These are phyloP conservation scores for Sebastes trivittatus DNA, from an alignment of 2,797 vertebrate genomes.

Conservation along the genomic window DNA sequence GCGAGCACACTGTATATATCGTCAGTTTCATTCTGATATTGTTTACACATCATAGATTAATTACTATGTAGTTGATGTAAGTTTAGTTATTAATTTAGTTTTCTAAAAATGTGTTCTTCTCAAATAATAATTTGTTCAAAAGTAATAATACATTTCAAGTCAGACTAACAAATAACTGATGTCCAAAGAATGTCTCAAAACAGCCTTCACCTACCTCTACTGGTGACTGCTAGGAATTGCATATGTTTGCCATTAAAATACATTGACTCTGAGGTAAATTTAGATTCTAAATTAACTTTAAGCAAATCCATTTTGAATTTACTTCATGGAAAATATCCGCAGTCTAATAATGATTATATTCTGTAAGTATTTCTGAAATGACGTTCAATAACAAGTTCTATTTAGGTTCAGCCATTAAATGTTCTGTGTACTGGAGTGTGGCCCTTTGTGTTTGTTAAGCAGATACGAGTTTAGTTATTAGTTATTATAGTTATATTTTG, in stretches of 20 bases:
- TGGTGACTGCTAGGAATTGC: not conserved
- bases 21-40: no score
- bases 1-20: not conserved
- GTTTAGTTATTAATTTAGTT: no score
- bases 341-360: not conserved
- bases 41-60: no score
- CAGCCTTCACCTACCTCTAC: not conserved
- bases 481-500: not conserved
- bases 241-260: not conserved
- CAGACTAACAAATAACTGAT: not conserved
- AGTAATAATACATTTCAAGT: not conserved
- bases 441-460: not conserved
- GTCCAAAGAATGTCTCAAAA: not conserved
- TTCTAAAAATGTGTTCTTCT: not conserved
- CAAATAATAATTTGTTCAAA: not conserved
- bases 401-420: not conserved
- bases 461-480: not conserved
- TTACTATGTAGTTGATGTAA: no score
- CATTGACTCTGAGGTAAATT: not conserved
- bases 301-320: not conserved
- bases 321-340: not conserved
- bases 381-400: not conserved
- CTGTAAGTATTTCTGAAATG: not conserved
- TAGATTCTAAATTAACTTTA: not conserved
- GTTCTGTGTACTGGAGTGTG: not conserved